These are phyloP conservation scores for Oncorhynchus clarkii DNA, from an alignment of 2,113 vertebrate species.

Conservation along the genomic window DNA sequence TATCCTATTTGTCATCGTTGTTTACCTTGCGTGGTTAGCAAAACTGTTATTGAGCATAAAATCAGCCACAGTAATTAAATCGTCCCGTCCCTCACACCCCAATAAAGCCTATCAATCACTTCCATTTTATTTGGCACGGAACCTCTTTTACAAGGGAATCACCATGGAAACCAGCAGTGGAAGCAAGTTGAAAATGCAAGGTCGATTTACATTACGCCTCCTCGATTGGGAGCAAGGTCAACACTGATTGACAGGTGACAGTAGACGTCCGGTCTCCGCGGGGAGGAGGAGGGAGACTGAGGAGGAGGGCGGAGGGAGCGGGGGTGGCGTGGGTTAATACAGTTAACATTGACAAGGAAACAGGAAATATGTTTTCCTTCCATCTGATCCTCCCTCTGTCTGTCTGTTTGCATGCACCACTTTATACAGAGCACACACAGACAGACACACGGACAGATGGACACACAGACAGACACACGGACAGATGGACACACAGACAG, in stretches of 20 bases:
- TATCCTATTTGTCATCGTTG: slow-evolving; percentile 12
- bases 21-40: slow-evolving; percentile 6
- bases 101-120: slow-evolving; percentile 60
- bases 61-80: not conserved
- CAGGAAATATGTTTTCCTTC: slow-evolving; percentile 42
- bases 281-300: slow-evolving; percentile 13
- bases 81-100: not conserved
- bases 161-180: slow-evolving; percentile 41
- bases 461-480: not conserved
- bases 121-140: slow-evolving; percentile 55
- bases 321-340: slow-evolving; percentile 42
- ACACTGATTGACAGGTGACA: slow-evolving; percentile 71
- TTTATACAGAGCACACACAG: not conserved
- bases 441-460: no score
- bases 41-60: slow-evolving; percentile 20
- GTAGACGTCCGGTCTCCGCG: slow-evolving; percentile 45
- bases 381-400: not conserved
- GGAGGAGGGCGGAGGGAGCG: slow-evolving; percentile 14
- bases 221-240: slow-evolving; percentile 66
- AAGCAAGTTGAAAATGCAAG: slow-evolving; percentile 60
- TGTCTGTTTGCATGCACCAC: not conserved
- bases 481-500: not conserved
- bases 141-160: slow-evolving; percentile 51
- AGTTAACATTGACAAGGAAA: slow-evolving; percentile 59
- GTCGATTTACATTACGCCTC: slow-evolving; percentile 55